Evolutionary conservation across 1,140 invertebrate species (phyloP), one percentile per base, ranked within the genome.

Genomic region (Philaenus spumarius): DNA sequence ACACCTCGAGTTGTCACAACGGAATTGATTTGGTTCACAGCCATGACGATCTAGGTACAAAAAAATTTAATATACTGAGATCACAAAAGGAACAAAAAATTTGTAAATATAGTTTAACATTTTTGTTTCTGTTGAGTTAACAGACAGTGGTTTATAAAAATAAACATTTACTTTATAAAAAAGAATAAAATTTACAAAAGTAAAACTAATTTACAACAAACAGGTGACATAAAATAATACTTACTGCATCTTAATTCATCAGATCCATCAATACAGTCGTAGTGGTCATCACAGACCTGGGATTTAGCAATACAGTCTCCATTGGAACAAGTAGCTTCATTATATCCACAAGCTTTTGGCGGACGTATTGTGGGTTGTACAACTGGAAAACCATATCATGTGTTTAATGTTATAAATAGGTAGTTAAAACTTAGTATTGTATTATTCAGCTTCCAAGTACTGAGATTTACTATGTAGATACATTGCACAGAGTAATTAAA

Each of bases 1-100:
- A 72, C 97, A 99, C 61, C 87, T 84, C 48, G 85, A 85, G 70
- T 95, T 97, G 39, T 75, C 75, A 71, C 95, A 97, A 52, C 85
- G 80, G 73, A 89, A 95, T 73, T 98, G 87, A 70, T 97, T 97
- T 0, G 95, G 95, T 71, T 97, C 89, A 71, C 94, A 98, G 12
- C 83, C 84, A 37, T 78, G 76, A 3, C 72, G 72, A 69, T 70
- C 77, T 80, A 46, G 35, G 66, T 59, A 51, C 43, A 55, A 45
- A n/a, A n/a, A n/a, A n/a, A n/a, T n/a, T n/a, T n/a, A n/a, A n/a
- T n/a, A n/a, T n/a, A n/a, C n/a, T n/a, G n/a, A n/a, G n/a, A n/a
- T n/a, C n/a, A n/a, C n/a, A n/a, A n/a, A n/a, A n/a, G n/a, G n/a
- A n/a, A n/a, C n/a, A n/a, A n/a, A n/a, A n/a, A n/a, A n/a, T n/a